Evolutionary conservation across 2,113 vertebrate genomes (phyloP).

Genomic region (Perca flavescens): DNA sequence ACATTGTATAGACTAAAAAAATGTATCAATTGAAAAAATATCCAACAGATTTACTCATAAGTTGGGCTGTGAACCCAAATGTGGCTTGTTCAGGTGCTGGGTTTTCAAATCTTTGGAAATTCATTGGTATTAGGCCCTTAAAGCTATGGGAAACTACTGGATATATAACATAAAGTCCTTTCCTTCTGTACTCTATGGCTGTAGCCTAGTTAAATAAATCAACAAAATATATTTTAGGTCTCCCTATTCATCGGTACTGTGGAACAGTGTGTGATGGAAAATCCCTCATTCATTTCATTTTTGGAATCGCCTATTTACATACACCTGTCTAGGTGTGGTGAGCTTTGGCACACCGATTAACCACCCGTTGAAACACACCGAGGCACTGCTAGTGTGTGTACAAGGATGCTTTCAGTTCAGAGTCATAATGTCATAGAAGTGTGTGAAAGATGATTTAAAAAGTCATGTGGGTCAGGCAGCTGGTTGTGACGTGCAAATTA

Average conservation of each 20-base stretch:
- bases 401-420: neutral
- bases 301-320: conserved; percentile 10
- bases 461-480: conserved; percentile 9
- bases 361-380: neutral
- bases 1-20: no score
- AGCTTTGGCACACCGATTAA: neutral
- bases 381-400: neutral
- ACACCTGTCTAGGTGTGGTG: conserved; percentile 28
- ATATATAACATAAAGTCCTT: neutral
- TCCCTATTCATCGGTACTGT: no score
- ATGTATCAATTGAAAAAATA: no score
- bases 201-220: no score
- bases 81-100: neutral
- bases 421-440: neutral
- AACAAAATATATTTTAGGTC: no score
- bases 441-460: neutral
- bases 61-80: neutral
- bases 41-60: no score
- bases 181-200: no score
- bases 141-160: neutral
- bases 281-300: neutral
- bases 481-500: conserved; percentile 4
- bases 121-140: neutral
- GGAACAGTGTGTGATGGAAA: conserved; percentile 15
- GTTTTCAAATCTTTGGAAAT: neutral